Evolutionary conservation across 2,797 vertebrate species (phyloP), one percentile per base, ranked within the genome.

Genomic region (Cossypha heuglini): DNA sequence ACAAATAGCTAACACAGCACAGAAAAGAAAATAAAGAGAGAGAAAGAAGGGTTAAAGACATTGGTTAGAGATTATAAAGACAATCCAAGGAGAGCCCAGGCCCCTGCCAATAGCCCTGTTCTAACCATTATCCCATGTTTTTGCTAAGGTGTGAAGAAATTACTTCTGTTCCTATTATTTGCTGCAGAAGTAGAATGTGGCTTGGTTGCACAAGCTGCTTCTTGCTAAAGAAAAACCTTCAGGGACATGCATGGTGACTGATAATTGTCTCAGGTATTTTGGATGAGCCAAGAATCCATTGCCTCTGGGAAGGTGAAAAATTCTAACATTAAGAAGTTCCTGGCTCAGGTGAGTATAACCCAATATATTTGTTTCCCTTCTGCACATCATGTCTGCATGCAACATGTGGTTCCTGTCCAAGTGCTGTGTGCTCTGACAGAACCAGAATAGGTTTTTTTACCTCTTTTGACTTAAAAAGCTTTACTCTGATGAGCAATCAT

Each of bases 251-350:
- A 45, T 66, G 77, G 69, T 83, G 86, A 68, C 74, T 92, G 86
- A 89, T 92, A 91, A 93, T 92, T 94, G 63, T 92, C 86, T 91
- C n/a, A 15, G 38, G 40, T 92, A 35, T 35, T 89, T 82, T 26
- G 43, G n/a, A 57, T 75, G 68, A 96, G 93, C 94, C 92, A 95
- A 95, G 92, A 96, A 96, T 96, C 90, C 55, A 38, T 59, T 75
- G 96, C 95, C 93, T 66, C 58, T 72, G 68, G 94, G 94, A 72
- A 91, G 46, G 29, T 72, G 72, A 95, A 89, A 49, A 49, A 58
- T 55, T 74, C 77, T 79, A 40, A 51, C 31, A 46, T 71, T 35
- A 26, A 86, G 82, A 76, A 57, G 52, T 68, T 92, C n/a, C 52
- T 93, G 84, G 45, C 84, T 93, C 25, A 13, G 31, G 6, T 42